Base-by-base conservation (phyloP, 2,797 vertebrate species). In the Atherinosoma microstoma region DNA sequence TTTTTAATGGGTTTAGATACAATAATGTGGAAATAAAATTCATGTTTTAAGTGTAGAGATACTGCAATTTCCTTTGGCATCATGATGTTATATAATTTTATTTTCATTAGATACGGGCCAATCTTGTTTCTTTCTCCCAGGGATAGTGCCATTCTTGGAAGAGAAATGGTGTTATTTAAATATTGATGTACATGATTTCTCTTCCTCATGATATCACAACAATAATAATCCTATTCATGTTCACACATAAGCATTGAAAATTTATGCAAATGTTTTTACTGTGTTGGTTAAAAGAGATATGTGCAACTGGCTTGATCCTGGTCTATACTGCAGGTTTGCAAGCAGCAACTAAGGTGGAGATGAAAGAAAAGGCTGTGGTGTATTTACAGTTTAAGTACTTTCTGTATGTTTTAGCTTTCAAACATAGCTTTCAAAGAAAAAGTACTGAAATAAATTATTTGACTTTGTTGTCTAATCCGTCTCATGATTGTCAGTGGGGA, bases 371-470 rank as follows among this genome's bases (percentile, higher is more conserved):
- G 56, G 51, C 11, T 58, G 40, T n/a, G 22, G 11, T 27, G 32
- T 35, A 24, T 62, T 20, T 58, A 27, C 29, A 34, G 12, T 47
- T 15, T 15, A 4, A 34, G 0, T 12, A 24, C 35, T 27, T 36
- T 29, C 51, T 56, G 11, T 51, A 13, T 49, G 7, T 61, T 56
- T 72, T n/a, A n/a, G n/a, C n/a, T n/a, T n/a, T n/a, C n/a, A n/a
- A n/a, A n/a, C n/a, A n/a, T 58, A 67, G 65, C 11, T 60, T 42
- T 68, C 9, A 70, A 24, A 69, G 3, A 51, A 40, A 40, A 40
- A 40, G 38, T 16, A 40, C 38, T 40, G 38, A 40, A 24, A 24
- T 24, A 27, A 53, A 53, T 53, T 27, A 12, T 24, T 29, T 47
- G 3, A 27, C 22, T 27, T 2, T 15, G 1, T 13, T 56, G 24